phyloP scores from a whole-genome alignment of 2,888 invertebrate genomes.

The Drosophila merina region DNA sequence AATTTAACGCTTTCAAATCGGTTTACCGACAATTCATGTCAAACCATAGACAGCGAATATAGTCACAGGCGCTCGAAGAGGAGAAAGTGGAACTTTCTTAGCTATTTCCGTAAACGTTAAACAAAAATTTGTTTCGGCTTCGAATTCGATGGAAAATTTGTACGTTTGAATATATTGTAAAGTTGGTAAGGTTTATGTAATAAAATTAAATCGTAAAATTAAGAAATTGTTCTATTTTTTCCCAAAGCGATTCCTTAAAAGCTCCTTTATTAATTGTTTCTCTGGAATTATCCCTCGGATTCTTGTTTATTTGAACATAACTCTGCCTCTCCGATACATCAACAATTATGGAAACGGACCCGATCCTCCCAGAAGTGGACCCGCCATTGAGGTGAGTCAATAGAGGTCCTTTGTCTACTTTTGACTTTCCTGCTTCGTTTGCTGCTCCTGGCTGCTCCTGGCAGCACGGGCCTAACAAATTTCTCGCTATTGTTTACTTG shows the following conservation, averaged over 20 bases:
- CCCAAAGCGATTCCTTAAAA: too few species aligned
- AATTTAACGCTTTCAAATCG: not conserved
- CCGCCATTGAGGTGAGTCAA: slow-evolving; percentile 18
- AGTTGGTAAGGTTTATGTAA: too few species aligned
- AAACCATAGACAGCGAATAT: not conserved
- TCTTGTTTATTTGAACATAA: not conserved
- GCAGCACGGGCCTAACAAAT: slow-evolving; percentile 20
- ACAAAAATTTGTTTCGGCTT: not conserved
- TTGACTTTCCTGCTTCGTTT: slow-evolving; percentile 24
- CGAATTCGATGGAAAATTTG: not conserved
- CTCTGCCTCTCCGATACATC: not conserved
- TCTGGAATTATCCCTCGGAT: slow-evolving; percentile 20
- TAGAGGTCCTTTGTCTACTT: slow-evolving; percentile 20
- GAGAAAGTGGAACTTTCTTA: not conserved
- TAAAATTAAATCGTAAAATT: too few species aligned
- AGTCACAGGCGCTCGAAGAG: not conserved
- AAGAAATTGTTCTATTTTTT: too few species aligned
- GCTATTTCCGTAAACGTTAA: not conserved
- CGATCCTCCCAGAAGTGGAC: not conserved
- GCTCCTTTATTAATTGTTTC: not conserved
- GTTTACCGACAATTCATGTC: not conserved
- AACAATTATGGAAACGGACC: slow-evolving; percentile 8
- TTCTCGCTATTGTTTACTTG: slow-evolving; percentile 53
- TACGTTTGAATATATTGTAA: not conserved
- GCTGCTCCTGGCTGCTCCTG: slow-evolving; percentile 3